Evolutionary conservation across 2,888 invertebrate species (phyloP), one percentile per base, ranked within the genome.

Genomic region (Xylophagus ater): DNA sequence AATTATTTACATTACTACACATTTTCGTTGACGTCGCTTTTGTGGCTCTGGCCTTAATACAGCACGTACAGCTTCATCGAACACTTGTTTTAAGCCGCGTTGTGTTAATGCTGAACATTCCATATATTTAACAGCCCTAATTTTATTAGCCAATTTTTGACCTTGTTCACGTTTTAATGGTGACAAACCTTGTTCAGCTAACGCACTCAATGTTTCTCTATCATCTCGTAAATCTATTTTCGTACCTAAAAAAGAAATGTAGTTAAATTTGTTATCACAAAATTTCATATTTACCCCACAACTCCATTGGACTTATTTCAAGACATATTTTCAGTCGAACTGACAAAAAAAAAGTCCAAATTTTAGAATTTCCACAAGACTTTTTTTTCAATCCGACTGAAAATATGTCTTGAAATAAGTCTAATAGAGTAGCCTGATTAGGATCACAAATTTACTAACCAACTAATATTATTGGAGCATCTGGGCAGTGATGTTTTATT

Each of bases 51-150:
- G 98, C 72, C 92, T 78, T 58, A 98, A 73, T 49, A 98, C 97
- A 42, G 96, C 90, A 53, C 97, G 77, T 24, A 97, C 97, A 20
- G 97, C 94, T 71, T 98, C 98, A 60, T 97, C 96, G 70, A 98
- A 98, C 42, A 98, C 75, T 75, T 92, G 90, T 68, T 94, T 93
- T 41, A 98, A 76, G 47, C 97, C 97, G 59, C 96, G 79, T 67
- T 98, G 98, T 53, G 98, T 98, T 51, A 98, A 72, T 44, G 98
- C 98, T 39, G 97, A 97, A 69, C 98, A 98, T 71, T 98, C 98
- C 83, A 98, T 88, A 65, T 98, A 98, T 72, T 93, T 94, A 41
- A 94, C 90, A 51, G 97, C 97, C 65, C 96, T 78, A 60, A 98
- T 88, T 80, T 96, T 97, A 65, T 94, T 93, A 29, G 97, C 93